Conservation (phyloP, 2,113 vertebrate genomes). For the Peucedramus taeniatus region DNA sequence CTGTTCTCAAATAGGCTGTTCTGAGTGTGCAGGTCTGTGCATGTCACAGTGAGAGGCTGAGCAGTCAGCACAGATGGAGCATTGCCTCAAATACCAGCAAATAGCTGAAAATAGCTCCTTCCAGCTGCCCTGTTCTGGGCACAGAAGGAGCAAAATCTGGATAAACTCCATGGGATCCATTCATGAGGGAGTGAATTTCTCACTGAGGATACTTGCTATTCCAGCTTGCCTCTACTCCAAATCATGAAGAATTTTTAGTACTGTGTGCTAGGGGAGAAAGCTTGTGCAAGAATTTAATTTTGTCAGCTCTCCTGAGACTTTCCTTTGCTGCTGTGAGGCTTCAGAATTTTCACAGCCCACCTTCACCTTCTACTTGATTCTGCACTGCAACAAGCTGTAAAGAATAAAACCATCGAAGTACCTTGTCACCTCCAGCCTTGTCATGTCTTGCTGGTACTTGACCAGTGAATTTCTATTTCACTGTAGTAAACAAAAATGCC, state of each 20-base stretch:
- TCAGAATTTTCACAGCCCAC: neutral
- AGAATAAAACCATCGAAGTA: neutral
- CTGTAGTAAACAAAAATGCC: neutral
- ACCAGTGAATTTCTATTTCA: neutral
- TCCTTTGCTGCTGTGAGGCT: neutral
- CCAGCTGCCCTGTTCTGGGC: neutral
- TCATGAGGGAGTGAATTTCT: neutral
- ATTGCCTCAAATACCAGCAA: neutral
- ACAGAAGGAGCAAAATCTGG: neutral
- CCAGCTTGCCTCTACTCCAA: neutral
- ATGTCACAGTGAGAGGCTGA: neutral
- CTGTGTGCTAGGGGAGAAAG: neutral
- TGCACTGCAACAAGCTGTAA: neutral
- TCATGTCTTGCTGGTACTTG: neutral
- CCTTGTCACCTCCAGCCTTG: neutral
- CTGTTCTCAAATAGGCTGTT: neutral
- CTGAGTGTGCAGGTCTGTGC: neutral
- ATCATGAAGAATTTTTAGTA: neutral
- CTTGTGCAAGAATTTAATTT: neutral
- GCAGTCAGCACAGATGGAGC: neutral
- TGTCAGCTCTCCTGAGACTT: neutral
- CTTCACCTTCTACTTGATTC: neutral
- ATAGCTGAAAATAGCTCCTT: neutral
- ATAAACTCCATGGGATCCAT: neutral
- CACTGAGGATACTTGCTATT: neutral